Evolutionary conservation across 2,113 vertebrate species (phyloP).

Genomic region (Cheirogaleus medius): DNA sequence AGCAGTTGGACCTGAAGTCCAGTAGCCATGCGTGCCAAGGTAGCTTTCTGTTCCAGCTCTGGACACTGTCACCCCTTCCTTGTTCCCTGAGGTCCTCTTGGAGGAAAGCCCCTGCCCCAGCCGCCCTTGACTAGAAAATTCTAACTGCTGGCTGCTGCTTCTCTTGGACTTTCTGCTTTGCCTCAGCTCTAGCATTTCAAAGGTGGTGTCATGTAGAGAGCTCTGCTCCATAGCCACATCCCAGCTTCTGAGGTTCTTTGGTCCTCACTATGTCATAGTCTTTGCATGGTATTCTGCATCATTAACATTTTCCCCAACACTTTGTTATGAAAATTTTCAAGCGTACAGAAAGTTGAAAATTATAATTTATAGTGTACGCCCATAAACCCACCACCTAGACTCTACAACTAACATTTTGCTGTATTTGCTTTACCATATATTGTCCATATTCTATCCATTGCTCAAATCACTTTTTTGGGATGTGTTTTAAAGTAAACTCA

Average conservation of each 20-base stretch:
- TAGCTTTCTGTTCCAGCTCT: not conserved
- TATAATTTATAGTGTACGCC: not conserved
- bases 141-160: not conserved
- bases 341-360: not conserved
- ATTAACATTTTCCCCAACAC: not conserved
- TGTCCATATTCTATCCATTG: not conserved
- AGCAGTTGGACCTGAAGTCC: not conserved
- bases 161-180: not conserved
- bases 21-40: not conserved
- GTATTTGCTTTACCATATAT: not conserved
- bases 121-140: not conserved
- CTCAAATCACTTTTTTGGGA: not conserved
- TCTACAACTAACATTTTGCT: not conserved
- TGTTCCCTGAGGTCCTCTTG: not conserved
- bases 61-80: not conserved
- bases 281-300: not conserved
- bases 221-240: not conserved
- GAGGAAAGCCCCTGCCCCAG: not conserved
- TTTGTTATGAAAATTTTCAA: not conserved
- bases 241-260: not conserved
- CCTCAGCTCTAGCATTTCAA: not conserved
- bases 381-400: not conserved
- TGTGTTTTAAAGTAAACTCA: conserved; percentile 13
- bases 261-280: not conserved
- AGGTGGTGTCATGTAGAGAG: not conserved